These are phyloP conservation scores for Pristiophorus japonicus DNA, from an alignment of 2,113 vertebrate genomes.

Conservation along the genomic window DNA sequence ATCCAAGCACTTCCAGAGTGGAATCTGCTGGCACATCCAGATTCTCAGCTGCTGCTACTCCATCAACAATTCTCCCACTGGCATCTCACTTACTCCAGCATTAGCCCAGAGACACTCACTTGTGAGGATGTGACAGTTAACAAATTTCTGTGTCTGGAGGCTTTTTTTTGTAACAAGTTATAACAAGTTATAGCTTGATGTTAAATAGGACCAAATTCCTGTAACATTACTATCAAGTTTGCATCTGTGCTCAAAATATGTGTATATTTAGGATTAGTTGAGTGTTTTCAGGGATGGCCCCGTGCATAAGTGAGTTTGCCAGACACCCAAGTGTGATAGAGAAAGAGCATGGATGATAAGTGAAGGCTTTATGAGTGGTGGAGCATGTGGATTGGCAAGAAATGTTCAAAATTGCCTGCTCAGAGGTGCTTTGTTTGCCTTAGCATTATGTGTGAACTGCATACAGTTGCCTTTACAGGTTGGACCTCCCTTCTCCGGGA, in stretches of 20 bases:
- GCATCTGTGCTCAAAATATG: not conserved
- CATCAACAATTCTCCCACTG: not conserved
- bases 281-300: not conserved
- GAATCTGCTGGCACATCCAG: not conserved
- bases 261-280: not conserved
- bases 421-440: not conserved
- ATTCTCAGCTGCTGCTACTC: not conserved
- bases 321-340: not conserved
- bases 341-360: not conserved
- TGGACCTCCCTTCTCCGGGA: too few species aligned
- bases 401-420: not conserved
- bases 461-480: not conserved
- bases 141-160: not conserved
- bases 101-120: not conserved
- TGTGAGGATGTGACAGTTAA: not conserved
- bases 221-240: not conserved
- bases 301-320: not conserved
- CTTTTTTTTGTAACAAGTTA: not conserved
- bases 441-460: not conserved
- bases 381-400: not conserved
- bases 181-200: not conserved
- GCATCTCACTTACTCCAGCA: not conserved
- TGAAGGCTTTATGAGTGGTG: not conserved
- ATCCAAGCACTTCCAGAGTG: too few species aligned
- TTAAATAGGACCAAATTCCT: not conserved